Percentiles rank a stretch among this genome's conserved stretches.
Evolutionary conservation across 2,888 invertebrate species (phyloP).

Genomic region (Caenorhabditis doughertyi): DNA sequence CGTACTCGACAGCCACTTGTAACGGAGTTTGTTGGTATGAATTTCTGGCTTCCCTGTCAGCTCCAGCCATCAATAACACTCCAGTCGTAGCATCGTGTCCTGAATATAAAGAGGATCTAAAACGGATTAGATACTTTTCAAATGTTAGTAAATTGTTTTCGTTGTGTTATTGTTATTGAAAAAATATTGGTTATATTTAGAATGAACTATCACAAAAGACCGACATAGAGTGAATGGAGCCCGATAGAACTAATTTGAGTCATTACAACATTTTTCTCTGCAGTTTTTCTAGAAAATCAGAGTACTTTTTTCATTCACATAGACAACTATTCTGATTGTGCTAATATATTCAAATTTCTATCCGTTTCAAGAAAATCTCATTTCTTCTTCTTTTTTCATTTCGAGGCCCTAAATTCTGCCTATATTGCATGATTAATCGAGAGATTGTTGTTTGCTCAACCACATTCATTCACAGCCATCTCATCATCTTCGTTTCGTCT

Average conservation of each 20-base stretch:
- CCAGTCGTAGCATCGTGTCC: constrained; percentile 83
- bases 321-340: not conserved
- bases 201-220: too few relatives aligned
- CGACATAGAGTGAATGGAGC: too few relatives aligned
- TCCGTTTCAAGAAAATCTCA: constrained; percentile 1
- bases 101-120: constrained; percentile 35
- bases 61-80: constrained; percentile 83
- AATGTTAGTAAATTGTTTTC: not conserved
- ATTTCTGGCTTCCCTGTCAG: constrained; percentile 84
- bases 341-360: not conserved
- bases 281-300: too few relatives aligned
- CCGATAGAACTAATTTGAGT: too few relatives aligned
- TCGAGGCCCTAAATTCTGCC: constrained; percentile 46
- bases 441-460: constrained; percentile 54
- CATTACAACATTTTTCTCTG: too few relatives aligned
- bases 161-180: too few relatives aligned
- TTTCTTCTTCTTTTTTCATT: not conserved
- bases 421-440: constrained; percentile 56
- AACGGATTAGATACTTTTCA: not conserved
- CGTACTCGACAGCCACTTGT: constrained; percentile 84
- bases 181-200: too few relatives aligned
- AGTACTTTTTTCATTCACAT: too few relatives aligned
- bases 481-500: constrained; percentile 19
- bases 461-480: constrained; percentile 4
- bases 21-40: constrained; percentile 84